These are phyloP conservation scores for Porites lobata DNA, from an alignment of 92 coral and sea anemone genomes.

Conservation along the genomic window DNA sequence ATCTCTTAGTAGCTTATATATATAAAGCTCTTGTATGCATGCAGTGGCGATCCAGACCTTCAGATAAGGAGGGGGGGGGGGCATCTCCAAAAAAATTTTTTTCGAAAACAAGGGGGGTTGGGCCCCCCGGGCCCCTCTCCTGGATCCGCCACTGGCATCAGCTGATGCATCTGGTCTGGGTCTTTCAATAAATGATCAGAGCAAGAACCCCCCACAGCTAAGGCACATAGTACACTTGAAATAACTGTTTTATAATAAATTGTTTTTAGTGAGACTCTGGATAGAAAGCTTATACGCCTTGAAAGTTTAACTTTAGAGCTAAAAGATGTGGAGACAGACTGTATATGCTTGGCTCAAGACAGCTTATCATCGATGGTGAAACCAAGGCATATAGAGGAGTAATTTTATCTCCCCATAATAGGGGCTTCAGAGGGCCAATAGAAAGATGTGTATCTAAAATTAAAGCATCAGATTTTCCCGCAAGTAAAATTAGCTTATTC, in stretches of 20 bases:
- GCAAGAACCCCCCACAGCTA: neutral
- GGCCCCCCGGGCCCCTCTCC: too few species aligned
- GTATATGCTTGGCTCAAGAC: conserved; percentile 54
- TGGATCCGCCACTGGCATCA: too few species aligned
- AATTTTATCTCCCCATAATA: conserved; percentile 30
- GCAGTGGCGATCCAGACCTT: too few species aligned
- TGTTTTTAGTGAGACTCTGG: conserved; percentile 43
- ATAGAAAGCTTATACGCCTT: conserved; percentile 38
- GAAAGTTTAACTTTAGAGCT: conserved; percentile 38
- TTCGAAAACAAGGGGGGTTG: too few species aligned
- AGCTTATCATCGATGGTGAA: conserved; percentile 55
- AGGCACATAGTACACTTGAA: conserved; percentile 19
- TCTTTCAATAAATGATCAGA: conserved; percentile 1
- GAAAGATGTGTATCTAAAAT: conserved; percentile 15
- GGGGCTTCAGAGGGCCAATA: conserved; percentile 35
- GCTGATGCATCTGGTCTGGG: neutral
- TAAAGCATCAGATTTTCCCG: neutral
- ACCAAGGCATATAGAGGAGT: conserved; percentile 56
- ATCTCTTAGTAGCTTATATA: conserved; percentile 1
- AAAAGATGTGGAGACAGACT: conserved; percentile 45
- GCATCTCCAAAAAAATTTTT: too few species aligned
- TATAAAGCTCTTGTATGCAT: neutral
- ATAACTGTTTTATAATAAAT: conserved; percentile 57
- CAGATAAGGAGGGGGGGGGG: too few species aligned
- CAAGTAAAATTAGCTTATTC: neutral